Base-by-base conservation (phyloP, 2,797 vertebrate species). In the Peromyscus nudipes region DNA sequence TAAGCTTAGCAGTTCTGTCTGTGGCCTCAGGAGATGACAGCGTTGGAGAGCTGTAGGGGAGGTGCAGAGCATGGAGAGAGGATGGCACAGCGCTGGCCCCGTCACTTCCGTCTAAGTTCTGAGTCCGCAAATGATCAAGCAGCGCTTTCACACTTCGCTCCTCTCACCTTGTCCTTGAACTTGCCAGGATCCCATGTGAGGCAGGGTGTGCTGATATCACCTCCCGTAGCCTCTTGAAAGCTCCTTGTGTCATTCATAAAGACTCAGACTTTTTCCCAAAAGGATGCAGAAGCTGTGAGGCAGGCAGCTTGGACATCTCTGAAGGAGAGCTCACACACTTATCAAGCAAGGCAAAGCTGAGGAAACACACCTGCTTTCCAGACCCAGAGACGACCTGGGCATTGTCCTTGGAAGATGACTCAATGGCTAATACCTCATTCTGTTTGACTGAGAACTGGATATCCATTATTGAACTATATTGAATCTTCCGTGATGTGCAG, bases 81-180 rank as follows among this genome's bases (percentile, higher is more conserved):
- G 23, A 11, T 1, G 4, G 10, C 0, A 0, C 2, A 19, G 6
- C 1, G 8, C 23, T 13, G 11, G 1, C 52, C 57, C 52, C 2
- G 46, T 64, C 8, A 40, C 11, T 76, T 55, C 76, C 14, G 25
- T 34, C 1, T 13, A 52, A 21, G 11, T 82, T 27, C n/a, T 7
- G 34, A 23, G 17, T 60, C 55, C 73, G 62, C 52, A 82, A 0
- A 6, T 29, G 49, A 91, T 60, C 10, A 3, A 8, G 65, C 19
- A 69, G 12, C 21, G 57, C 27, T 65, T 85, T 60, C 46, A 4
- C 10, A 19, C n/a, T 79, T 57, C 21, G 0, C 10, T 65, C 55
- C 29, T 37, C 21, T 88, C 46, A 17, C 40, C 86, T 67, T 12
- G 0, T 46, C 73, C n/a, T 60, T 6, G 31, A 91, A 80, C 71